Conservation (phyloP, 2,113 vertebrate species). For the Centropus unirufus region DNA sequence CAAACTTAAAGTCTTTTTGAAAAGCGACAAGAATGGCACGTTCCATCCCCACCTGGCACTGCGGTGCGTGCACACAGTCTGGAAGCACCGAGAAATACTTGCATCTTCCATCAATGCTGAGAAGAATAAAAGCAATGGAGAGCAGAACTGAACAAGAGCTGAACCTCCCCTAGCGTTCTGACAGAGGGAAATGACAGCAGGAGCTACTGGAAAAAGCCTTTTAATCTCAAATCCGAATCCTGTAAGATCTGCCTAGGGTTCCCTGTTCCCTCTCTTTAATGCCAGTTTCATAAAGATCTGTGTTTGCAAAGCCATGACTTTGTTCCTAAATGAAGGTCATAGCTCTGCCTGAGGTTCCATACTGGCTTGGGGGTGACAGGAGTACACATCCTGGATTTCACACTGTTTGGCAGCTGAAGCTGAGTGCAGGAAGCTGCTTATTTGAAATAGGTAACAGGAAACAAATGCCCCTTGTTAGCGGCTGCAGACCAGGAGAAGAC, state of each 20-base stretch:
- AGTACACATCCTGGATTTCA: slow-evolving; percentile 7
- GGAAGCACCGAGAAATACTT: too few species aligned
- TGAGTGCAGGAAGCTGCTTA: background rate
- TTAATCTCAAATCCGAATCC: background rate
- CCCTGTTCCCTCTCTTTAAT: background rate
- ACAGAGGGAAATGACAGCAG: background rate
- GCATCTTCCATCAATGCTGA: too few species aligned
- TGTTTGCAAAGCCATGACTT: background rate
- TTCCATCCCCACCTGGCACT: too few species aligned
- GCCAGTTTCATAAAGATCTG: background rate
- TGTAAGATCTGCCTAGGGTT: background rate
- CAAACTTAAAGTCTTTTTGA: too few species aligned
- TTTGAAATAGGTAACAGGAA: background rate
- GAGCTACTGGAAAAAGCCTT: background rate
- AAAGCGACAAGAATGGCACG: too few species aligned
- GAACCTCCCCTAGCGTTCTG: too few species aligned
- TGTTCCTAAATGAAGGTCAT: background rate
- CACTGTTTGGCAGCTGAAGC: background rate
- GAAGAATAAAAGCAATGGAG: too few species aligned
- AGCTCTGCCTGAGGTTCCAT: background rate
- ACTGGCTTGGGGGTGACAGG: background rate
- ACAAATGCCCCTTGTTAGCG: background rate
- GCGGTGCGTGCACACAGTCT: too few species aligned
- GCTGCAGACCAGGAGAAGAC: background rate
- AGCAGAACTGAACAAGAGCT: too few species aligned